phyloP scores from a whole-genome alignment of 2,113 vertebrate genomes.

The Xiphophorus couchianus region DNA sequence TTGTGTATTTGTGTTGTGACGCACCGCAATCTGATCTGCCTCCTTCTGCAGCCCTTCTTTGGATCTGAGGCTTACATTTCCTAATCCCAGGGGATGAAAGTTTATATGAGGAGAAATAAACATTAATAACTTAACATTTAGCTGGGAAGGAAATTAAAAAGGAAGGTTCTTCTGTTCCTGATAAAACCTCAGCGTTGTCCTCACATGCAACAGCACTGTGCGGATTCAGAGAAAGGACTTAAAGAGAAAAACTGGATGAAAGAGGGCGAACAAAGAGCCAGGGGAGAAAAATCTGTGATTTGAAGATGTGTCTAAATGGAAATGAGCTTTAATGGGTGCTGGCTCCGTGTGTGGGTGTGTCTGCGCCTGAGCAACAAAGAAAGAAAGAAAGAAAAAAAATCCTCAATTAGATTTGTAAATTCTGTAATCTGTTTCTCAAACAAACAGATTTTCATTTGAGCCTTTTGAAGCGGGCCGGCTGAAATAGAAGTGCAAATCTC shows the following conservation, averaged over 20 bases:
- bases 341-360: constrained; percentile 18
- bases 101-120: constrained; percentile 27
- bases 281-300: neutral
- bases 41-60: neutral
- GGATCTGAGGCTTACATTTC: constrained; percentile 14
- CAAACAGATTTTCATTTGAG: constrained; percentile 21
- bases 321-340: constrained; percentile 38
- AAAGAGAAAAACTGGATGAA: neutral
- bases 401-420: constrained; percentile 25
- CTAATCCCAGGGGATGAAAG: constrained; percentile 1
- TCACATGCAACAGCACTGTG: neutral
- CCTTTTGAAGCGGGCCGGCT: neutral
- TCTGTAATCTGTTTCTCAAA: constrained; percentile 32
- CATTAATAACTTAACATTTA: constrained; percentile 16
- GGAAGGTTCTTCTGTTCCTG: neutral
- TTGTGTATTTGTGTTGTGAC: constrained; percentile 46
- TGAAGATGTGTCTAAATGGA: constrained; percentile 39
- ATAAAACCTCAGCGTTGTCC: neutral
- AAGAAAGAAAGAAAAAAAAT: constrained; percentile 8
- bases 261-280: neutral
- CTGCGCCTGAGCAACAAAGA: constrained; percentile 11
- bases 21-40: constrained; percentile 17
- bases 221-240: neutral
- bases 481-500: neutral
- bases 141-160: constrained; percentile 3